phyloP scores from a whole-genome alignment of 2,888 invertebrate genomes.

The Agapostemon virescens region DNA sequence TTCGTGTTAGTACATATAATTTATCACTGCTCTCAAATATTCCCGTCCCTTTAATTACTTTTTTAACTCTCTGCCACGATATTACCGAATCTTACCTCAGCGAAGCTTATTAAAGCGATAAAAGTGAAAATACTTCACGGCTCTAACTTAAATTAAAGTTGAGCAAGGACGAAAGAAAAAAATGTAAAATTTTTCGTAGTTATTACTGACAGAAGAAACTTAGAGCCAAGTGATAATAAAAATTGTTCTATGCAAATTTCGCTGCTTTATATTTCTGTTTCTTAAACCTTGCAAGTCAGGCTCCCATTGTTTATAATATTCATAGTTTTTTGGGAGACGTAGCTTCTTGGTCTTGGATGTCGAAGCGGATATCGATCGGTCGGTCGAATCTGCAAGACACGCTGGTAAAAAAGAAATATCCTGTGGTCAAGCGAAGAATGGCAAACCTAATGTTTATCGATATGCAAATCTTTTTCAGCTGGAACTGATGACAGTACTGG shows the following conservation, averaged over 20 bases:
- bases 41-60: slow-evolving; percentile 8
- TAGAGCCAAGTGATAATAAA: not conserved
- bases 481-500: not conserved
- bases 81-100: slow-evolving; percentile 4
- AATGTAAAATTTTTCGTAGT: not conserved
- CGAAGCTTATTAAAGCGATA: slow-evolving; percentile 15
- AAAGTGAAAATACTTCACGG: slow-evolving; percentile 1
- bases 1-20: not conserved
- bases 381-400: not conserved
- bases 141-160: slow-evolving; percentile 1
- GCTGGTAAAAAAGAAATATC: not conserved
- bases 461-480: not conserved
- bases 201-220: not conserved
- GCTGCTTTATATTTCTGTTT: not conserved
- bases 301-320: not conserved
- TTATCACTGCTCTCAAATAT: slow-evolving; percentile 5
- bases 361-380: not conserved
- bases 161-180: not conserved
- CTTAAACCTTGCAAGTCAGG: not conserved
- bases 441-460: not conserved
- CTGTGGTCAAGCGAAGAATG: not conserved
- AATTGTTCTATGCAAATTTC: not conserved
- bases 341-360: too few relatives aligned
- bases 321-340: not conserved
- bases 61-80: slow-evolving; percentile 3